phyloP scores from a whole-genome alignment of 2,113 vertebrate genomes.

The Suricata suricatta region DNA sequence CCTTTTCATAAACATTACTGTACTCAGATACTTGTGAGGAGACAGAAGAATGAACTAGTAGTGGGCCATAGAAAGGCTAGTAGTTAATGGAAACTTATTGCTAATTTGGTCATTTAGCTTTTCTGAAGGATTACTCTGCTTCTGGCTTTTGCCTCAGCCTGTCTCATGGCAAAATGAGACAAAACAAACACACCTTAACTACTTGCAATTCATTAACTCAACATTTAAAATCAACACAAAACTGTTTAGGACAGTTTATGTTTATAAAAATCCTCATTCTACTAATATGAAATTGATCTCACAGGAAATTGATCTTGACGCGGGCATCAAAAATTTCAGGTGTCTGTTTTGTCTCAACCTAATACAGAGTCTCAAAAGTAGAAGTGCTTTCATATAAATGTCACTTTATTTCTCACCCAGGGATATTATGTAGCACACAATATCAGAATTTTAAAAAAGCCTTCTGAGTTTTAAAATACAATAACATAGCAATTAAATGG shows the following conservation, averaged over 20 bases:
- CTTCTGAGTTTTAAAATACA: conserved; percentile 10
- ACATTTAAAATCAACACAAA: neutral
- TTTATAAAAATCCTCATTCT: neutral
- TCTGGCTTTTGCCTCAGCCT: neutral
- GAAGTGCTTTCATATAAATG: neutral
- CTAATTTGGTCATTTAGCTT: neutral
- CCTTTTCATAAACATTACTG: neutral
- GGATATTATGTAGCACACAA: neutral
- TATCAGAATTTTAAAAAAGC: neutral
- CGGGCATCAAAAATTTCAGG: neutral
- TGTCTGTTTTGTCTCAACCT: neutral
- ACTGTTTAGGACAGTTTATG: neutral
- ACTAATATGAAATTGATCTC: neutral
- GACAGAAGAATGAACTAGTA: neutral
- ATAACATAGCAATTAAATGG: neutral
- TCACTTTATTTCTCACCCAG: neutral
- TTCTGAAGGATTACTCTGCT: neutral
- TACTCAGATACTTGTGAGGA: neutral
- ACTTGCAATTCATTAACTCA: neutral
- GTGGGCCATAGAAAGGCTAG: neutral
- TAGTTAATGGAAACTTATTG: neutral
- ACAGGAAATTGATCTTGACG: neutral
- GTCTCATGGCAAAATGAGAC: neutral
- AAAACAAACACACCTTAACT: conserved; percentile 21
- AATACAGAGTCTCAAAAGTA: neutral